Evolutionary conservation across 2,888 invertebrate genomes (phyloP).

Genomic region (Plagodis dolabraria): DNA sequence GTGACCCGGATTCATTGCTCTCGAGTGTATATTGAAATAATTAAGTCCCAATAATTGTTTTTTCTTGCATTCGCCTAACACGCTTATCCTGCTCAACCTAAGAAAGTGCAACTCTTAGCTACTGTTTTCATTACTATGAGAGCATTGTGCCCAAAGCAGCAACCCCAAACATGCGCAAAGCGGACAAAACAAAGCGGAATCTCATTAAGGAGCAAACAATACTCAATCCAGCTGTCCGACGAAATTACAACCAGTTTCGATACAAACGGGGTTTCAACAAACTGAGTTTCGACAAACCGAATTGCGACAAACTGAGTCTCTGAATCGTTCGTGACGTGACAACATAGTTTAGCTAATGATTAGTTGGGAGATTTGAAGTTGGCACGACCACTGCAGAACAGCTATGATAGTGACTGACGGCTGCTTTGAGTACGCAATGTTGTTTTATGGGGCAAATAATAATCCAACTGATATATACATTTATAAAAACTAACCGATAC

Average conservation of each 20-base stretch:
- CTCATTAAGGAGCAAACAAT: conserved; percentile 55
- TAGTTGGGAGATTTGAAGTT: conserved; percentile 17
- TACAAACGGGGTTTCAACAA: conserved; percentile 16
- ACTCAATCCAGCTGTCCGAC: conserved; percentile 47
- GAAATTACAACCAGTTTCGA: conserved; percentile 46
- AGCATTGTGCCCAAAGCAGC: conserved; percentile 6
- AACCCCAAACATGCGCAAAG: conserved; percentile 24
- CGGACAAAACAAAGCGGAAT: conserved; percentile 39
- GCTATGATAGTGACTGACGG: not conserved
- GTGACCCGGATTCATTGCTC: no score
- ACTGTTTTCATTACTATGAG: conserved; percentile 5
- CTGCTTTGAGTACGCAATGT: not conserved
- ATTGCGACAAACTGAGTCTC: conserved; percentile 3
- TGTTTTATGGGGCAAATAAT: no score
- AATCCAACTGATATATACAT: no score
- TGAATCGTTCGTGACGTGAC: conserved; percentile 3
- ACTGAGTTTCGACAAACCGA: conserved; percentile 10
- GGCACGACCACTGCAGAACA: not conserved
- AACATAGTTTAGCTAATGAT: conserved; percentile 9
- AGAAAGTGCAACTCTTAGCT: not conserved
- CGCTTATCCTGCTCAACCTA: no score
- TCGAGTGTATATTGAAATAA: no score
- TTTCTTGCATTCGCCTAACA: no score
- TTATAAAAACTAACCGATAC: no score
- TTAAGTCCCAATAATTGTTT: no score